These are phyloP conservation scores for Phocides pigmalion DNA, from an alignment of 1,140 invertebrate genomes.

Conservation along the genomic window DNA sequence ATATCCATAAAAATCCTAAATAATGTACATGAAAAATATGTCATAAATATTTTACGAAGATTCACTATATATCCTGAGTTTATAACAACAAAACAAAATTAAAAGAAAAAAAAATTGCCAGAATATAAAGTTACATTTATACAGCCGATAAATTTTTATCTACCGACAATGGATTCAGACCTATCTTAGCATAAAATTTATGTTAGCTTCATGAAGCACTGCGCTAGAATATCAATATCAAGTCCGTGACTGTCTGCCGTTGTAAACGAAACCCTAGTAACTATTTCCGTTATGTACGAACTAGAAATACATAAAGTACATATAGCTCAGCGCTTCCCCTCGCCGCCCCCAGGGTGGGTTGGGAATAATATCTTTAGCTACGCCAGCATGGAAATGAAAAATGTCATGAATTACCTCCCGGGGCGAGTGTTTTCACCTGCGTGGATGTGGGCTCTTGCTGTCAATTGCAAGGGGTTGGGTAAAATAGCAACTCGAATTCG, in stretches of 20 bases:
- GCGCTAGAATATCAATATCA: not conserved
- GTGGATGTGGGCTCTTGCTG: constrained; percentile 6
- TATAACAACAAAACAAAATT: too few species aligned
- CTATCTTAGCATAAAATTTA: not conserved
- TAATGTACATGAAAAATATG: too few species aligned
- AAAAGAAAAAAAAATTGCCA: too few species aligned
- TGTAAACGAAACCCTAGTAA: constrained; percentile 20
- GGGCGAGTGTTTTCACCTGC: constrained; percentile 36
- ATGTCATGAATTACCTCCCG: constrained; percentile 39
- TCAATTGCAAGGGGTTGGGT: constrained; percentile 3
- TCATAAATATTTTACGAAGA: too few species aligned
- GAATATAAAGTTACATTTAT: too few species aligned
- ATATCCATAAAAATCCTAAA: too few species aligned
- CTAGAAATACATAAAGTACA: constrained; percentile 5
- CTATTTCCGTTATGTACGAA: constrained; percentile 18
- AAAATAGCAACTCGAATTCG: too few species aligned
- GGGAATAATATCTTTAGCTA: constrained; percentile 59
- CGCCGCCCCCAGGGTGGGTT: constrained; percentile 34
- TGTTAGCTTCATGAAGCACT: not conserved
- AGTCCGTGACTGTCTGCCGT: not conserved
- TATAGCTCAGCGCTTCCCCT: constrained; percentile 12
- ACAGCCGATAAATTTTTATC: too few species aligned
- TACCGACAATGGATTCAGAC: not conserved
- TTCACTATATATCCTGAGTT: too few species aligned
- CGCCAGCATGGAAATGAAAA: constrained; percentile 54